Percentiles rank a stretch among this genome's conserved stretches.
Conservation (phyloP, 2,888 invertebrate genomes). For the Drosophila sordidapex region DNA sequence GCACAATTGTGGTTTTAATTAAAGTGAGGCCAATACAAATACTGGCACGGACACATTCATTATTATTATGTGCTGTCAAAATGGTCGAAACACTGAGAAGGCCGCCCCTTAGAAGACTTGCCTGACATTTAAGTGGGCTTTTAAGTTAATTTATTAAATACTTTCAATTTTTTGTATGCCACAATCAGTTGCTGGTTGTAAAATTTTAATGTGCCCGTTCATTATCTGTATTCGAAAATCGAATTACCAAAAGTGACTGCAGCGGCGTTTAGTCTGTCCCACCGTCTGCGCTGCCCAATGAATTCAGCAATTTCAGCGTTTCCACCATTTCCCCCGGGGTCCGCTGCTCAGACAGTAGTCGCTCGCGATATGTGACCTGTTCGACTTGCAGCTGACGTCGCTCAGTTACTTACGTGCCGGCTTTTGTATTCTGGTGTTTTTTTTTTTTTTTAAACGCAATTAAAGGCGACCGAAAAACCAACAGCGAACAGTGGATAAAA, state of each 20-base stretch:
- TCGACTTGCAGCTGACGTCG: conserved; percentile 57
- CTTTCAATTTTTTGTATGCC: conserved; percentile 56
- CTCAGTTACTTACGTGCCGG: conserved; percentile 30
- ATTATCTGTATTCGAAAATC: conserved; percentile 77
- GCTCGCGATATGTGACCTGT: conserved; percentile 40
- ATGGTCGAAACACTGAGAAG: conserved; percentile 13
- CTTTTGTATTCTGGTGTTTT: neutral
- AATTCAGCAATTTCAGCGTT: neutral
- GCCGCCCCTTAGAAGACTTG: conserved; percentile 12
- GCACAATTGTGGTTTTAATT: conserved; percentile 43
- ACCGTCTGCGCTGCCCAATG: neutral
- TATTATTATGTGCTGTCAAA: conserved; percentile 41
- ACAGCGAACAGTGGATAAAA: conserved; percentile 39
- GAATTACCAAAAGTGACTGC: conserved; percentile 77
- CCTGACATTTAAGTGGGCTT: conserved; percentile 61
- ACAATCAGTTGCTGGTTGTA: conserved; percentile 58
- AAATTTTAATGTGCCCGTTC: conserved; percentile 78
- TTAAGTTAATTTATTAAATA: conserved; percentile 79
- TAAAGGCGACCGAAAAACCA: conserved; percentile 45
- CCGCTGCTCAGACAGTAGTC: conserved; percentile 23
- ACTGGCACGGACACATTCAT: conserved; percentile 13
- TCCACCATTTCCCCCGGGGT: neutral
- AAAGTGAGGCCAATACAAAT: conserved; percentile 11
- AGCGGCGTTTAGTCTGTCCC: conserved; percentile 29
- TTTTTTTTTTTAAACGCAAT: conserved; percentile 37